Conservation (phyloP, 2,888 invertebrate genomes). For the Adineta ricciae region DNA sequence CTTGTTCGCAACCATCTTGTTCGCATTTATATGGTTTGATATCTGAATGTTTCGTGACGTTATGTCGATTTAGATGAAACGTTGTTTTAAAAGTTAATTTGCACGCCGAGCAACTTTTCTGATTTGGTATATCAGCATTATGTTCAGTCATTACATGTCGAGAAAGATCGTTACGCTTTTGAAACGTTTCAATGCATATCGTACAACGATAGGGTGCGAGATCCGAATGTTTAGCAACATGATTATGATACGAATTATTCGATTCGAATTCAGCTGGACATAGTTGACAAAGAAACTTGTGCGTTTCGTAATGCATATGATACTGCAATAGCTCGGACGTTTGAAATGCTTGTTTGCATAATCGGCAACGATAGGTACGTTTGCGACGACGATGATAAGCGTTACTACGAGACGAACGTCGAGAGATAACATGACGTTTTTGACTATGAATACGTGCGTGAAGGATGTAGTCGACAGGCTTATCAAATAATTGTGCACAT, state of each 20-base stretch:
- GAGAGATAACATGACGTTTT: conserved; percentile 19
- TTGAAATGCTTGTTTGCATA: background rate
- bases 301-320: background rate
- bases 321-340: background rate
- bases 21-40: conserved; percentile 27
- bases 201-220: conserved; percentile 16
- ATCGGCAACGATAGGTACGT: background rate
- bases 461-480: conserved; percentile 16
- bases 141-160: conserved; percentile 20
- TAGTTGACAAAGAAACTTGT: conserved; percentile 25
- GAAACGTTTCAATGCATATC: conserved; percentile 24
- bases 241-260: conserved; percentile 28
- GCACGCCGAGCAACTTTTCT: conserved; percentile 27
- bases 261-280: conserved; percentile 20
- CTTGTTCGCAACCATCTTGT: conserved; percentile 23
- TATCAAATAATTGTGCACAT: conserved; percentile 24
- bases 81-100: conserved; percentile 30
- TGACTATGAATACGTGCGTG: conserved; percentile 26
- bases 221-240: conserved; percentile 26
- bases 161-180: conserved; percentile 29
- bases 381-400: background rate
- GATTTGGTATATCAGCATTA: conserved; percentile 24
- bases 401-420: conserved; percentile 4
- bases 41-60: conserved; percentile 23
- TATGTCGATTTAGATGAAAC: conserved; percentile 31